These are phyloP conservation scores for Halocaridina rubra DNA, from an alignment of 2,888 invertebrate species.

Conservation along the genomic window DNA sequence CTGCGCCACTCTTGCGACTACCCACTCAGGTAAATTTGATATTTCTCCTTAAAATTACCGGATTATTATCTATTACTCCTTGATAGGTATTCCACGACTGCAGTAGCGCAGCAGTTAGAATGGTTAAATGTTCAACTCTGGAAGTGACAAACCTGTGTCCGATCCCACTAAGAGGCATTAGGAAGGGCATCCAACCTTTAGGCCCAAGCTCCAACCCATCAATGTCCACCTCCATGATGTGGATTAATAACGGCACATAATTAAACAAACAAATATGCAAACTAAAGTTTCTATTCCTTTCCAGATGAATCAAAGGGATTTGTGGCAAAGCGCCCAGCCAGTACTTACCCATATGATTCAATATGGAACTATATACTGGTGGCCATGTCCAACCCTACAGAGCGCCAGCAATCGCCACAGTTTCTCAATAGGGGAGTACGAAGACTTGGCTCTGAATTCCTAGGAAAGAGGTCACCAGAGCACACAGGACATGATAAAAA, in stretches of 20 bases:
- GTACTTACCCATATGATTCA: background rate
- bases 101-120: background rate
- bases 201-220: too few relatives aligned
- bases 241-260: too few relatives aligned
- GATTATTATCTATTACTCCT: background rate
- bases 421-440: constrained; percentile 37
- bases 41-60: background rate
- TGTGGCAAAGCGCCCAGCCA: constrained; percentile 21
- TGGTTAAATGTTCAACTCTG: too few relatives aligned
- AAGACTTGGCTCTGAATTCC: constrained; percentile 52
- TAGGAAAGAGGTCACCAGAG: constrained; percentile 26
- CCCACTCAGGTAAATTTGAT: background rate
- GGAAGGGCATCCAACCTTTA: too few relatives aligned
- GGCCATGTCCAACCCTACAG: constrained; percentile 28
- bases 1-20: background rate
- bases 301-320: constrained; percentile 15
- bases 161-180: too few relatives aligned
- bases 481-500: background rate
- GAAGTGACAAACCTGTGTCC: too few relatives aligned
- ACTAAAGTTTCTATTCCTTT: background rate
- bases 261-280: background rate
- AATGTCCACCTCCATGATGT: too few relatives aligned
- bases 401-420: constrained; percentile 7
- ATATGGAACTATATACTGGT: constrained; percentile 27
- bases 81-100: background rate